A percentile compares a stretch with the other conserved stretches of the same genome.
Conservation (phyloP, 2,797 vertebrate genomes). For the Sebastes dallii region DNA sequence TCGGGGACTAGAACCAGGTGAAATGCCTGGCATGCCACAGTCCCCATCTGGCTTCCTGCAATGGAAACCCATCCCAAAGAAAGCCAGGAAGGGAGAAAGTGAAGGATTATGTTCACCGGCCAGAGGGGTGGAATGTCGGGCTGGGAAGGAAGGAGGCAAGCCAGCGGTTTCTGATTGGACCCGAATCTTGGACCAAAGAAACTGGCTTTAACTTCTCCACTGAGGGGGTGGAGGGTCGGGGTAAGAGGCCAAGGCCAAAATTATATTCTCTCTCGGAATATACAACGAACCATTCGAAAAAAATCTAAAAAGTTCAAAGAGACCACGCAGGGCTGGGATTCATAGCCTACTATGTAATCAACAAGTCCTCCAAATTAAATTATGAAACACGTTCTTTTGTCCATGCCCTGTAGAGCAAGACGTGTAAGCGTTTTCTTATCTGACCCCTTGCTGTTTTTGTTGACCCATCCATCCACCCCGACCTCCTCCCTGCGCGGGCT, state of each 20-base stretch:
- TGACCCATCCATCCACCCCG: background rate
- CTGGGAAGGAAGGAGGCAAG: background rate
- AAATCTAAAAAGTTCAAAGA: background rate
- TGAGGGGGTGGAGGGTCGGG: background rate
- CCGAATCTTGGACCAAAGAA: background rate
- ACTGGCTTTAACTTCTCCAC: background rate
- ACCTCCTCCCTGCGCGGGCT: background rate
- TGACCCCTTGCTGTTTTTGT: background rate
- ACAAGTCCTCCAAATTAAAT: background rate
- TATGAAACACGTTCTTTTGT: background rate
- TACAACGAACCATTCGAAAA: background rate
- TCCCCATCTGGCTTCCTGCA: constrained; percentile 56
- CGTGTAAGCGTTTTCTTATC: background rate
- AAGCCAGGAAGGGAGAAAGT: constrained; percentile 35
- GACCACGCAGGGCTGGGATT: background rate
- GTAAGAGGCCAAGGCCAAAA: background rate
- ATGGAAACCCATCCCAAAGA: constrained; percentile 21
- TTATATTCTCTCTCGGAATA: background rate
- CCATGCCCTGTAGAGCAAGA: background rate
- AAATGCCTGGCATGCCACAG: constrained; percentile 57
- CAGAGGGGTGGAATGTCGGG: constrained; percentile 15
- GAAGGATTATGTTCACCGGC: constrained; percentile 32
- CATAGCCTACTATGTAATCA: background rate
- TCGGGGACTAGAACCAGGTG: constrained; percentile 54
- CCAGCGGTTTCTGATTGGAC: constrained; percentile 9